Conservation (phyloP, 2,113 vertebrate species). For the Nymphicus hollandicus region DNA sequence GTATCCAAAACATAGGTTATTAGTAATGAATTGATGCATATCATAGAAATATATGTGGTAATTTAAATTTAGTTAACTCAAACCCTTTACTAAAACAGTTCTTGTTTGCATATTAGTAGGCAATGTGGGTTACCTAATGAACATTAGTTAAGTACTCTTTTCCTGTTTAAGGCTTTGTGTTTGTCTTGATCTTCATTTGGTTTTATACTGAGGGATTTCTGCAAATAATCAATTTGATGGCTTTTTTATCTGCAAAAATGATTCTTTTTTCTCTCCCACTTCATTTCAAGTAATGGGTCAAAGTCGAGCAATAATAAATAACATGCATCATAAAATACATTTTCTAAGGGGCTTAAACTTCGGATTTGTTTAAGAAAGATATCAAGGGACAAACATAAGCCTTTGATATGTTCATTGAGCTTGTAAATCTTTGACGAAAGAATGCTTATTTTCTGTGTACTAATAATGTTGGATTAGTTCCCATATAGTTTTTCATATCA, state of each 20-base stretch:
- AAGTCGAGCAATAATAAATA: constrained; percentile 41
- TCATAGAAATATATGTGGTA: neutral
- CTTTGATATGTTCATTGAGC: constrained; percentile 46
- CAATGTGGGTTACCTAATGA: neutral
- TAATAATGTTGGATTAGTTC: constrained; percentile 29
- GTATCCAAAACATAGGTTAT: neutral
- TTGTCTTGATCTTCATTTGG: neutral
- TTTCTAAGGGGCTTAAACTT: constrained; percentile 8
- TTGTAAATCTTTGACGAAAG: neutral
- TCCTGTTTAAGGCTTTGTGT: neutral
- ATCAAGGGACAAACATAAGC: neutral
- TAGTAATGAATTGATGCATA: neutral
- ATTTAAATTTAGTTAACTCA: neutral
- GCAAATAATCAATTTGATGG: neutral
- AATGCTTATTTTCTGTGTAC: constrained; percentile 23
- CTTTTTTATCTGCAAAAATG: neutral
- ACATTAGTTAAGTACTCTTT: neutral
- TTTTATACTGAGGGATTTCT: neutral
- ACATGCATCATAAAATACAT: neutral
- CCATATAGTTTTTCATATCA: constrained; percentile 27
- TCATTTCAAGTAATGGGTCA: neutral
- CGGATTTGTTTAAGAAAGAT: constrained; percentile 26
- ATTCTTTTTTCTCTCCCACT: neutral
- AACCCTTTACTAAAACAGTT: neutral
- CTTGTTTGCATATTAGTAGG: neutral